Evolutionary conservation across 2,797 vertebrate species (phyloP).

Genomic region (Falco concolor): DNA sequence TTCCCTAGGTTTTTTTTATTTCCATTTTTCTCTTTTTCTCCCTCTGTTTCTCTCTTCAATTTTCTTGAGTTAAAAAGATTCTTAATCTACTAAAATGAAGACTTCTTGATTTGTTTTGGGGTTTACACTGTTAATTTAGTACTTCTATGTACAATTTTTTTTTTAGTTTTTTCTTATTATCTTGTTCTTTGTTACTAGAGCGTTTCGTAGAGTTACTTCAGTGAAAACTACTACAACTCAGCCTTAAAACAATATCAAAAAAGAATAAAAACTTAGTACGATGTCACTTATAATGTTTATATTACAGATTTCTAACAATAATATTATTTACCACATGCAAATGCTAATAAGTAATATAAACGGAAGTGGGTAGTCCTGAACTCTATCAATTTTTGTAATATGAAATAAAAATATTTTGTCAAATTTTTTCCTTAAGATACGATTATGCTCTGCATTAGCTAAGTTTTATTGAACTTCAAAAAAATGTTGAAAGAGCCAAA

Average conservation of each 20-base stretch:
- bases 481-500: not conserved
- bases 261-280: not conserved
- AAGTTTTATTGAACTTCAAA: not conserved
- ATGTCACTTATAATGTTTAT: not conserved
- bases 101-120: not conserved
- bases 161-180: not conserved
- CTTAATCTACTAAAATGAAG: not conserved
- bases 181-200: not conserved
- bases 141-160: not conserved
- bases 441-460: not conserved
- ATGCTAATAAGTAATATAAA: not conserved
- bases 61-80: not conserved
- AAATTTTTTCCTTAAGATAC: not conserved
- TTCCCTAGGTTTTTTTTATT: slow-evolving; percentile 36
- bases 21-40: not conserved
- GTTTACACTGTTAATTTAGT: not conserved
- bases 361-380: not conserved
- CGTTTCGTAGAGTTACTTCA: not conserved
- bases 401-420: not conserved
- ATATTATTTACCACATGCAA: not conserved
- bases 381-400: not conserved
- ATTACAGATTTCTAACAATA: not conserved
- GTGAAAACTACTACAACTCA: not conserved
- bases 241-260: not conserved
- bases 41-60: not conserved